These are phyloP conservation scores for Diplolepis rosae DNA, from an alignment of 2,888 invertebrate species.

Conservation along the genomic window DNA sequence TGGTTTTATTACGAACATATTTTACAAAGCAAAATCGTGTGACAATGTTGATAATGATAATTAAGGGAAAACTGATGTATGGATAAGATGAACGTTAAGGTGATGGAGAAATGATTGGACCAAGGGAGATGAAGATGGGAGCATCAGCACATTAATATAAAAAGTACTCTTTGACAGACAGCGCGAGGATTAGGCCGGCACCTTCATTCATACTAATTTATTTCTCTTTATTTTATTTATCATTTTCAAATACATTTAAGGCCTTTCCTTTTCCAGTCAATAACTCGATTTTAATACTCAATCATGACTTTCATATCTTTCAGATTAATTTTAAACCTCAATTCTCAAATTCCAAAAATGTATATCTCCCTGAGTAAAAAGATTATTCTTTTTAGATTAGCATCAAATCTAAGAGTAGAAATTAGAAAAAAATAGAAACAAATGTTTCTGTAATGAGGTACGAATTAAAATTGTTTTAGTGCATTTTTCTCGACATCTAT, in stretches of 20 bases:
- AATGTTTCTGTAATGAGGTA: not conserved
- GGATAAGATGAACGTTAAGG: conserved; percentile 38
- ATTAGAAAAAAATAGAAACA: not conserved
- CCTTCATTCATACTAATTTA: conserved; percentile 54
- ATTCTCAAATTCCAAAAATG: too few relatives aligned
- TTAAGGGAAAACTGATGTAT: conserved; percentile 42
- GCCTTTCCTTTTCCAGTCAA: not conserved
- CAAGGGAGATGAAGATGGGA: conserved; percentile 35
- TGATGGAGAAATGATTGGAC: conserved; percentile 41
- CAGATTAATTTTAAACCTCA: too few relatives aligned
- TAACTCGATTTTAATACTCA: not conserved
- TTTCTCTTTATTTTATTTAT: conserved; percentile 11
- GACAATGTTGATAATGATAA: conserved; percentile 44
- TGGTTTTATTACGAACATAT: conserved; percentile 71
- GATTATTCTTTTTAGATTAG: not conserved
- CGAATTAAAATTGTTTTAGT: not conserved
- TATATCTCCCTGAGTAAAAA: too few relatives aligned
- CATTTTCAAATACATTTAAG: conserved; percentile 4
- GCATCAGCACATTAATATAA: conserved; percentile 71
- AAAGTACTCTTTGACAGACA: conserved; percentile 72
- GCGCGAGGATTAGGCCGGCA: conserved; percentile 69
- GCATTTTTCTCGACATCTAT: too few relatives aligned
- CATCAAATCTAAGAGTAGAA: too few relatives aligned
- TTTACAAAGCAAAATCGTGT: conserved; percentile 72
- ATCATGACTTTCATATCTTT: too few relatives aligned